Evolutionary conservation across 2,113 vertebrate species (phyloP).

Genomic region (Panurus biarmicus): DNA sequence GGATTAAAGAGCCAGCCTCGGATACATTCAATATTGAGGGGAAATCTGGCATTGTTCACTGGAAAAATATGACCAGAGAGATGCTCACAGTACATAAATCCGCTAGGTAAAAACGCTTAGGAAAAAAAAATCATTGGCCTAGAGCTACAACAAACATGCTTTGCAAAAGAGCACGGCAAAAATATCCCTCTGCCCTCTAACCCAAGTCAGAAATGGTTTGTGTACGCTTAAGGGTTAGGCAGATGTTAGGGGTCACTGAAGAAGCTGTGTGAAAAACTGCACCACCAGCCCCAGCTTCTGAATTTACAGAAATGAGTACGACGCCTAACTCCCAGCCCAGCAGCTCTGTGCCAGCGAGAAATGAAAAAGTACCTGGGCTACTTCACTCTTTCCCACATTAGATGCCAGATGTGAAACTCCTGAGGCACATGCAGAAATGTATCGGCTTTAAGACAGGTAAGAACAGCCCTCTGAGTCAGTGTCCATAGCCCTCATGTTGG

Average conservation of each 20-base stretch:
- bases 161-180: conserved; percentile 38
- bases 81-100: not conserved
- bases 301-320: conserved; percentile 36
- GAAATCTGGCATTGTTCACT: conserved; percentile 47
- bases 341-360: conserved; percentile 2
- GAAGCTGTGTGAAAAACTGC: conserved; percentile 52
- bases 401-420: not conserved
- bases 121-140: conserved; percentile 9
- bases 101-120: not conserved
- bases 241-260: conserved; percentile 55
- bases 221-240: conserved; percentile 59
- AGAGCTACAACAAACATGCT: conserved; percentile 52
- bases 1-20: conserved; percentile 40
- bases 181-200: conserved; percentile 37
- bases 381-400: not conserved
- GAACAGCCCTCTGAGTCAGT: conserved; percentile 56
- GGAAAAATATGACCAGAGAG: conserved; percentile 37
- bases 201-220: conserved; percentile 38
- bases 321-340: not conserved
- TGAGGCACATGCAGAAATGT: not conserved
- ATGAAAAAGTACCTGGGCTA: not conserved
- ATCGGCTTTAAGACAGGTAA: conserved; percentile 20
- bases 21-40: conserved; percentile 44
- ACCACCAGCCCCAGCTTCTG: conserved; percentile 41
- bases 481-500: not conserved